A percentile compares a stretch with the other conserved stretches of the same genome.
These are phyloP conservation scores for Hecatera dysodea DNA, from an alignment of 2,888 invertebrate genomes.

Conservation along the genomic window DNA sequence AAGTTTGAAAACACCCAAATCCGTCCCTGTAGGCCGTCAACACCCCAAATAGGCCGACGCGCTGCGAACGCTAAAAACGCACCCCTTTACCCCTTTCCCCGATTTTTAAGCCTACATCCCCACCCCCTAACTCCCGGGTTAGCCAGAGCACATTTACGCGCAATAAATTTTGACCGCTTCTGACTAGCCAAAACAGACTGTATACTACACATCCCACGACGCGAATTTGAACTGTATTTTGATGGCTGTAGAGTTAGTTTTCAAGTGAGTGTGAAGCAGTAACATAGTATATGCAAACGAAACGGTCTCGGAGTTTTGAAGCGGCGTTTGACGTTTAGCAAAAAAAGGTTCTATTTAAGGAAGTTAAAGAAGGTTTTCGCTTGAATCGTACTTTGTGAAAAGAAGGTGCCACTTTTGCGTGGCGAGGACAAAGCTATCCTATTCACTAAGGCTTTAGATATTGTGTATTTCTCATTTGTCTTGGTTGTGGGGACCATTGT, in stretches of 20 bases:
- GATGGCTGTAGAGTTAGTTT: conserved; percentile 52
- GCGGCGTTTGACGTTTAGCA: conserved; percentile 75
- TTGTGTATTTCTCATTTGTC: conserved; percentile 89
- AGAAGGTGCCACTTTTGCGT: conserved; percentile 86
- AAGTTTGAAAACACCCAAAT: conserved; percentile 58
- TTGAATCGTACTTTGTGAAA: conserved; percentile 74
- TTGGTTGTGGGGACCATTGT: conserved; percentile 87
- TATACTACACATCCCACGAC: conserved; percentile 67
- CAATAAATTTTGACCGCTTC: conserved; percentile 90
- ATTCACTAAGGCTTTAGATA: conserved; percentile 85
- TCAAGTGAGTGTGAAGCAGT: conserved; percentile 52
- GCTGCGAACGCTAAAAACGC: conserved; percentile 90
- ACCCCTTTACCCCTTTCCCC: conserved; percentile 87
- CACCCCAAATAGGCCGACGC: conserved; percentile 90
- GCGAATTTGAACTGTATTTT: conserved; percentile 72
- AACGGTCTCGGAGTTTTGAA: conserved; percentile 85
- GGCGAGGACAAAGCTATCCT: conserved; percentile 81
- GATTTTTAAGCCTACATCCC: conserved; percentile 90
- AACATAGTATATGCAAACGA: conserved; percentile 86
- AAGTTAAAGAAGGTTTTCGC: conserved; percentile 74
- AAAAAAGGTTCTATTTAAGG: conserved; percentile 79
- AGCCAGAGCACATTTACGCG: conserved; percentile 91
- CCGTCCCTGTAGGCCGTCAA: conserved; percentile 85
- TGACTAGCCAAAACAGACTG: conserved; percentile 83
- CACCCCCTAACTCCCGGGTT: conserved; percentile 89